Evolutionary conservation across 2,797 vertebrate genomes (phyloP).

Genomic region (Ctenochaetus hawaiiensis): DNA sequence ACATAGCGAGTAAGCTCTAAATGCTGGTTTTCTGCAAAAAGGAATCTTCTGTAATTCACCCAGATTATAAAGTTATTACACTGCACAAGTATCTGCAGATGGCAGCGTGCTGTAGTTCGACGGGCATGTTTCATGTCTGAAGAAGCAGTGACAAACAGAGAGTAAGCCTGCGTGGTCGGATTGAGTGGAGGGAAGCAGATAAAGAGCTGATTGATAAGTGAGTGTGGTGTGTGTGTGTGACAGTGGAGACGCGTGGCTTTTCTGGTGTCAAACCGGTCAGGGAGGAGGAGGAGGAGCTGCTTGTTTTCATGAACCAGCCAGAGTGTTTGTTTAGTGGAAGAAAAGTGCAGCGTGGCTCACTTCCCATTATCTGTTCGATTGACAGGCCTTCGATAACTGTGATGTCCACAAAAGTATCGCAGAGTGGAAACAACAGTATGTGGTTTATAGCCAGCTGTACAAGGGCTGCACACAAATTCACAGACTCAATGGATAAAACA

Average conservation of each 20-base stretch:
- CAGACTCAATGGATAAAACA: slow-evolving; percentile 15
- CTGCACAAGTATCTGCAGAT: not conserved
- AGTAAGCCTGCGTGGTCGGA: not conserved
- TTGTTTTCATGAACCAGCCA: slow-evolving; percentile 54
- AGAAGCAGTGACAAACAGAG: slow-evolving; percentile 44
- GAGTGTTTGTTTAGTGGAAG: slow-evolving; percentile 67
- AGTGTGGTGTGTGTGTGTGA: slow-evolving; percentile 40
- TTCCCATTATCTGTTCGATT: slow-evolving; percentile 55
- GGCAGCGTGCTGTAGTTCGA: slow-evolving; percentile 35
- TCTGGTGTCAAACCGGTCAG: slow-evolving; percentile 69
- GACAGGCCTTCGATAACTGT: slow-evolving; percentile 42
- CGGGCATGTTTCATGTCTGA: slow-evolving; percentile 30
- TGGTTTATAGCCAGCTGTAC: slow-evolving; percentile 19
- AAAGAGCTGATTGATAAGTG: slow-evolving; percentile 65
- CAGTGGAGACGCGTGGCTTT: slow-evolving; percentile 58
- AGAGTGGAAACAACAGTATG: slow-evolving; percentile 37
- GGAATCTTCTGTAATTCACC: slow-evolving; percentile 7
- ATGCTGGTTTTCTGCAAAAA: slow-evolving; percentile 1
- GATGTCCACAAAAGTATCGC: slow-evolving; percentile 41
- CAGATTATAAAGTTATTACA: not conserved
- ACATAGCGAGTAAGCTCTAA: not conserved
- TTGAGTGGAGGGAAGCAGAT: slow-evolving; percentile 56
- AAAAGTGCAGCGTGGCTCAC: slow-evolving; percentile 52
- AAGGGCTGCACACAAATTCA: slow-evolving; percentile 28
- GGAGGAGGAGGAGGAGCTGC: slow-evolving; percentile 47